Conservation (phyloP, 1,140 invertebrate genomes). For the Harlomillsia oculata region DNA sequence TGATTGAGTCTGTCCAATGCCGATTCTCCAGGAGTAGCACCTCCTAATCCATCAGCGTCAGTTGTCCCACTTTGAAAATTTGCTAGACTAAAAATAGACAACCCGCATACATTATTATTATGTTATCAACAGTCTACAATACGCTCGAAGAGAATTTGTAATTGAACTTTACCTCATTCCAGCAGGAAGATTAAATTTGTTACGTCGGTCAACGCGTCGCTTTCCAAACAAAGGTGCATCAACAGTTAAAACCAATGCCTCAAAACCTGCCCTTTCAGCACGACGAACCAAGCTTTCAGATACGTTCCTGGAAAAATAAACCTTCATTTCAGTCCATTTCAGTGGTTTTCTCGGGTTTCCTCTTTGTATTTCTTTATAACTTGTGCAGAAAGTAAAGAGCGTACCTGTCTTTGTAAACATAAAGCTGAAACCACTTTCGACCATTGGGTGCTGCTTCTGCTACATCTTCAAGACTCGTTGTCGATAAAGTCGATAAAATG, state of each 20-base stretch:
- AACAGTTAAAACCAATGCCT: constrained; percentile 79
- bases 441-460: constrained; percentile 60
- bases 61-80: constrained; percentile 39
- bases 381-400: no score
- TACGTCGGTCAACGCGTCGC: constrained; percentile 64
- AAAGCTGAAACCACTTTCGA: constrained; percentile 82
- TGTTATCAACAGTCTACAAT: neutral
- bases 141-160: constrained; percentile 37
- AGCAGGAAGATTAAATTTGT: constrained; percentile 70
- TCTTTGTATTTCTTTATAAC: no score
- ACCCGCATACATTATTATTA: neutral
- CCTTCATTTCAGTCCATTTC: no score
- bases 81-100: constrained; percentile 49
- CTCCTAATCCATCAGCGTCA: constrained; percentile 10
- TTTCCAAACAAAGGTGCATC: constrained; percentile 79
- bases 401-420: constrained; percentile 71
- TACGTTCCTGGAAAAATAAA: neutral
- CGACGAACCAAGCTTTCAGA: constrained; percentile 56
- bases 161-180: constrained; percentile 62
- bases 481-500: constrained; percentile 76
- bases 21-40: constrained; percentile 48
- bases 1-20: constrained; percentile 47
- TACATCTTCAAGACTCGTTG: constrained; percentile 79
- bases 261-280: constrained; percentile 67
- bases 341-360: no score